Evolutionary conservation across 2,797 vertebrate genomes (phyloP), one percentile per base, ranked within the genome.

Genomic region (Cyprinodon diabolis): DNA sequence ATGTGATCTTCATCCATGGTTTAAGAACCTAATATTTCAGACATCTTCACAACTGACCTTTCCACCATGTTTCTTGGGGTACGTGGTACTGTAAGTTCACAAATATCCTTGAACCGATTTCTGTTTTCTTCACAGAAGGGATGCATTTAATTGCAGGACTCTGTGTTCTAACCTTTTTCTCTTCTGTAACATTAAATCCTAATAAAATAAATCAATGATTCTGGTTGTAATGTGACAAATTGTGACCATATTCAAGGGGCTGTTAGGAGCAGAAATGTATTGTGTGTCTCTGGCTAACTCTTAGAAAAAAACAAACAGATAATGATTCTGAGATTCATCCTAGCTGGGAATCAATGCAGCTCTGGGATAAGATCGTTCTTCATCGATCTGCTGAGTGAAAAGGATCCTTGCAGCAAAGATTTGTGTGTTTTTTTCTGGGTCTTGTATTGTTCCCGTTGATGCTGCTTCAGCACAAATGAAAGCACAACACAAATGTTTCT

Each of bases 301-400:
- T 25, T 55, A 58, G n/a, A 67, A 69, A 48, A 66, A 30, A 30
- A 30, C 30, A 70, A 62, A 66, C 66, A 40, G 71, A 63, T 30
- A 65, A 68, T 60, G 68, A 35, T 6, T 35, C 63, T 71, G 45
- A 43, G 69, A 62, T 45, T 71, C 49, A 52, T 63, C 58, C 66
- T 69, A 43, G 1, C 63, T 65, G 66, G 69, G 62, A 79, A 71
- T 74, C 77, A 30, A 62, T 78, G 67, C 2, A n/a, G 47, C 63
- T 72, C 72, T 9, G 70, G 56, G 56, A 58, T 37, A 47, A 78
- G 73, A 82, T 82, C 40, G 68, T 68, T 69, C 84, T 78, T 70
- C 66, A 87, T 82, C 71, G 79, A 84, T 89, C 75, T 76, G 67
- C 55, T 69, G 37, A 83, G 57, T 65, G 75, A 62, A 77, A 72